Evolutionary conservation across 2,113 vertebrate genomes (phyloP), one percentile per base, ranked within the genome.

Genomic region (Brienomyrus longianalis): DNA sequence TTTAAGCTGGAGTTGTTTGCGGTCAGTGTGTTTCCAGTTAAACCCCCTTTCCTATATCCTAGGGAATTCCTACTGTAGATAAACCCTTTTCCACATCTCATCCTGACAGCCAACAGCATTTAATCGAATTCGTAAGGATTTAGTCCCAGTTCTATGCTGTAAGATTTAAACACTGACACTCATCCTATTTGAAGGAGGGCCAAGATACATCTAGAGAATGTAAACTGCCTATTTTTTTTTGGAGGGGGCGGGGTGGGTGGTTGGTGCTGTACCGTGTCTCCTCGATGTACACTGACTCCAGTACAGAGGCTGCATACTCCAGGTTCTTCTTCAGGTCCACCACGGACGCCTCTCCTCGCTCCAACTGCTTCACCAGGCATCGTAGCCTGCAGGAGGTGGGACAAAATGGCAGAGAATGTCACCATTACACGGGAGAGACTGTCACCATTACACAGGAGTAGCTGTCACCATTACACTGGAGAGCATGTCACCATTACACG

Each of bases 321-420:
- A 99, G 94, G 93, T 99, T 99, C 94, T 98, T 99, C 95, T 98
- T 99, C 88, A 99, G 95, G 89, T 98, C 97, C 43, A 95, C 95
- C 52, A 97, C 96, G 0, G 98, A 98, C 43, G 97, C 97, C 90
- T 98, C 97, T 0, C 98, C 98, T 92, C 96, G 95, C 77, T 99
- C 98, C 91, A 99, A 92, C 50, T 98, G 98, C 91, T 99, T 98
- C 89, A 99, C 96, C 93, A 99, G 95, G 93, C 97, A 98, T 70
- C 97, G 92, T 89, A 99, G 94, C 91, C 98, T 99, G 92, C 7
- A 91, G 31, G 15, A 52, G 88, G 84, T 89, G 35, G 91, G 90
- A 10, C 89, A 13, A 7, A 15, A 43, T 13, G 51, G 6, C 21
- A 23, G 19, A 62, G 15, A 21, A 21, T 51, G 23, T 85, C 21